phyloP scores from a whole-genome alignment of 2,888 invertebrate species.

The Gryllus longicercus region DNA sequence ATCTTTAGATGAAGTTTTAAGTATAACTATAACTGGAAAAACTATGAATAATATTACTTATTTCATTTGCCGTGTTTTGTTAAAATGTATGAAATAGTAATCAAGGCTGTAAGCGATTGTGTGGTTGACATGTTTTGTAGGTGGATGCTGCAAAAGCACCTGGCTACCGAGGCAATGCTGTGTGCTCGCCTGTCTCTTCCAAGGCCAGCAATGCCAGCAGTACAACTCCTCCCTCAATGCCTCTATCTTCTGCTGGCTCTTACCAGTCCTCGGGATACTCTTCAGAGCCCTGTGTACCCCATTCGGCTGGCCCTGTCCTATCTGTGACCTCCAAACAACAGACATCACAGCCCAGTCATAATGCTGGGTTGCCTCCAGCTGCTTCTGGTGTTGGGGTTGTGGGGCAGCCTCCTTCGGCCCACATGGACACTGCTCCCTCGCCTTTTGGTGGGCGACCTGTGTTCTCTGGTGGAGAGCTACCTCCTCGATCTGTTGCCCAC shows the following conservation, averaged over 20 bases:
- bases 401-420: conserved; percentile 28
- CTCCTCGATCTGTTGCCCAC: conserved; percentile 25
- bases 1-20: too few species aligned
- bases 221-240: conserved; percentile 36
- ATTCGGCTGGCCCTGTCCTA: conserved; percentile 31
- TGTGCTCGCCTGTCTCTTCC: conserved; percentile 72
- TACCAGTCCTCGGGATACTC: conserved; percentile 32
- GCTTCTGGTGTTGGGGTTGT: conserved; percentile 26
- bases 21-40: too few species aligned
- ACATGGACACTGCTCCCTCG: conserved; percentile 24
- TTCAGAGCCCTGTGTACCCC: conserved; percentile 33
- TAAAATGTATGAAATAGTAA: too few species aligned
- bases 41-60: too few species aligned
- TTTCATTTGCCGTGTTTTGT: too few species aligned
- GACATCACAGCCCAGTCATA: conserved; percentile 22
- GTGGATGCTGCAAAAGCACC: conserved; percentile 88
- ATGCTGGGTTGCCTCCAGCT: conserved; percentile 18
- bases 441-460: conserved; percentile 30
- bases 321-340: conserved; percentile 28
- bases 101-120: neutral
- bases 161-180: conserved; percentile 77
- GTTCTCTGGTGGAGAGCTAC: conserved; percentile 27
- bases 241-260: conserved; percentile 26
- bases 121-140: conserved; percentile 44
- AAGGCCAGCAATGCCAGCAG: conserved; percentile 57